Percentiles rank a stretch among this genome's conserved stretches.
Evolutionary conservation across 2,888 invertebrate genomes (phyloP).

Genomic region (Pyralis farinalis): DNA sequence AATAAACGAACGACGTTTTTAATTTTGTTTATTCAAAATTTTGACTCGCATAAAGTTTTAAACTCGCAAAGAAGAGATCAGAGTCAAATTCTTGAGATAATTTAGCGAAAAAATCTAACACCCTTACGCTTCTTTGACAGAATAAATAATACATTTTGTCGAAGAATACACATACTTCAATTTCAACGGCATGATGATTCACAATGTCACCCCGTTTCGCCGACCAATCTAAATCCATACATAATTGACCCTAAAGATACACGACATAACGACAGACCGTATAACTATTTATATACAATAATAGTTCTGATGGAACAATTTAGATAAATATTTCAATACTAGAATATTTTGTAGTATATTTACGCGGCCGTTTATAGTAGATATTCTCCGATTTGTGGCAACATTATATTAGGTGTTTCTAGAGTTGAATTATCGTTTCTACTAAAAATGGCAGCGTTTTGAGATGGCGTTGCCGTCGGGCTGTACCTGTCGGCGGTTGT

Average conservation of each 20-base stretch:
- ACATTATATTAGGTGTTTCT: conserved; percentile 12
- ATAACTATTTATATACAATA: conserved; percentile 8
- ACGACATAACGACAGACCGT: conserved; percentile 6
- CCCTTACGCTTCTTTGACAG: too few relatives aligned
- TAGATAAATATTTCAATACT: conserved; percentile 9
- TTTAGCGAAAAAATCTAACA: too few relatives aligned
- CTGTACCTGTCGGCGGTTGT: conserved; percentile 19
- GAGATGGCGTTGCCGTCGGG: conserved; percentile 21
- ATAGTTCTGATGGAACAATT: conserved; percentile 9
- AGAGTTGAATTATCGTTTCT: conserved; percentile 15
- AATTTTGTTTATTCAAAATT: too few relatives aligned
- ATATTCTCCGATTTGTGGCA: neutral
- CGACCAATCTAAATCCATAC: conserved; percentile 3
- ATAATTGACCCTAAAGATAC: conserved; percentile 12
- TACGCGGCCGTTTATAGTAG: conserved; percentile 4
- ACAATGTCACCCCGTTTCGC: conserved; percentile 4
- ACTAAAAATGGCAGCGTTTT: conserved; percentile 18
- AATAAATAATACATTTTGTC: too few relatives aligned
- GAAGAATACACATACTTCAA: too few relatives aligned
- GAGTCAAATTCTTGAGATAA: too few relatives aligned
- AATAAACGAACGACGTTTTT: too few relatives aligned
- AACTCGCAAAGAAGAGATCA: too few relatives aligned
- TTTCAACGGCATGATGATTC: too few relatives aligned
- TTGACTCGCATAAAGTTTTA: too few relatives aligned
- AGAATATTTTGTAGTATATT: neutral